Evolutionary conservation across 30 jellyfish, hydroid and myxozoan species (phyloP).

Genomic region (Clytia hemisphaerica): DNA sequence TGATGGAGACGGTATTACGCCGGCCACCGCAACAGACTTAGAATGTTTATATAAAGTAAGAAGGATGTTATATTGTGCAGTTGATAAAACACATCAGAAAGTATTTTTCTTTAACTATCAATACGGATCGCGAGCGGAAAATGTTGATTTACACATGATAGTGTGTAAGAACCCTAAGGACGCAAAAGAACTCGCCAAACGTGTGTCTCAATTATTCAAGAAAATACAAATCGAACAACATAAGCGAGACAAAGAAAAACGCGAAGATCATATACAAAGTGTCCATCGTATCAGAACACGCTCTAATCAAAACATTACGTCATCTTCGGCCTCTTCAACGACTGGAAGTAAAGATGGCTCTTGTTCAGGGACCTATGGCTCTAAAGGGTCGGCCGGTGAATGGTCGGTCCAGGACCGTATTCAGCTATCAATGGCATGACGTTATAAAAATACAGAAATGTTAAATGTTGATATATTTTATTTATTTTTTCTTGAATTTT

Average conservation of each 20-base stretch:
- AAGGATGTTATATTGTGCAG: slow-evolving; percentile 86
- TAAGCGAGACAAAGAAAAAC: slow-evolving; percentile 66
- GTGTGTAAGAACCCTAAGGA: slow-evolving; percentile 81
- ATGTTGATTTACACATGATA: slow-evolving; percentile 72
- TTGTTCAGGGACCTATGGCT: too few species aligned
- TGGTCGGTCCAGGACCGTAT: too few species aligned
- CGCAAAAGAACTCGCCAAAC: slow-evolving; percentile 71
- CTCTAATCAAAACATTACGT: slow-evolving; percentile 16
- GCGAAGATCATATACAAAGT: slow-evolving; percentile 62
- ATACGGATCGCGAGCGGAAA: slow-evolving; percentile 79
- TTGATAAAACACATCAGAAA: slow-evolving; percentile 78
- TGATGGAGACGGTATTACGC: not conserved
- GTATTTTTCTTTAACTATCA: slow-evolving; percentile 86
- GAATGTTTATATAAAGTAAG: slow-evolving; percentile 61
- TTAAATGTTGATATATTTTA: too few species aligned
- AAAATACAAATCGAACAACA: slow-evolving; percentile 66
- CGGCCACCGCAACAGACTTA: not conserved
- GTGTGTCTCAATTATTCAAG: slow-evolving; percentile 59
- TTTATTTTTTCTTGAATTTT: too few species aligned
- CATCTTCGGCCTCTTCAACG: too few species aligned
- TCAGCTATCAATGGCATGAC: too few species aligned
- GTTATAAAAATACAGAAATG: too few species aligned
- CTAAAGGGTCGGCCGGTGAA: too few species aligned
- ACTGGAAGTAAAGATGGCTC: too few species aligned
- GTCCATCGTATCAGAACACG: slow-evolving; percentile 34